Conservation (phyloP, 1,140 invertebrate species). For the Rhagoletis pomonella region DNA sequence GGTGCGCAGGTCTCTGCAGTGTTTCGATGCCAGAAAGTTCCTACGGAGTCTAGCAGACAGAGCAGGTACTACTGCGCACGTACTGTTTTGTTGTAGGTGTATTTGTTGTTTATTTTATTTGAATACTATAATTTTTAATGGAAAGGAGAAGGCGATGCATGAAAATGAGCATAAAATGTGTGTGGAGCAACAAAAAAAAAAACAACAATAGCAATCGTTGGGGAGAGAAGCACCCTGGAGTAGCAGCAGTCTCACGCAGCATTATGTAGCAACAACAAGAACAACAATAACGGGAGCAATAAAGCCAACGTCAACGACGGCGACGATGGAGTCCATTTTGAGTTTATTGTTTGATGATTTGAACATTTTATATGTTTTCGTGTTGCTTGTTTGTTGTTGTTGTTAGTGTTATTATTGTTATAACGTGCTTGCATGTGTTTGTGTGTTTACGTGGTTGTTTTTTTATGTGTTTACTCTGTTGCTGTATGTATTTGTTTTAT, state of each 20-base stretch:
- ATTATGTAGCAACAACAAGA: constrained; percentile 62
- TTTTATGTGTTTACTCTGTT: no score
- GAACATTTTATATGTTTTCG: constrained; percentile 71
- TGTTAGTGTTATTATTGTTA: constrained; percentile 10
- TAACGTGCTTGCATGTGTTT: no score
- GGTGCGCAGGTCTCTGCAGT: constrained; percentile 16
- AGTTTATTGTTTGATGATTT: constrained; percentile 75
- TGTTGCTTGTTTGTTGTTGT: constrained; percentile 52
- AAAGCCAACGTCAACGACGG: not conserved
- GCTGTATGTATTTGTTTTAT: no score
- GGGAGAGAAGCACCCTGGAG: not conserved
- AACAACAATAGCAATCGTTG: not conserved
- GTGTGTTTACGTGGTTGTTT: no score
- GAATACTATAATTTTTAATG: constrained; percentile 15
- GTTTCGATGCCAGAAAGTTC: constrained; percentile 9
- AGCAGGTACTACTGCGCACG: constrained; percentile 18
- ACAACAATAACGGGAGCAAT: constrained; percentile 60
- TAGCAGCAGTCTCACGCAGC: constrained; percentile 54
- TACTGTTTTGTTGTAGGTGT: not conserved
- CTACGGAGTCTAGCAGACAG: not conserved
- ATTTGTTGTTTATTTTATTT: constrained; percentile 11
- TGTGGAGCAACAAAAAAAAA: constrained; percentile 64
- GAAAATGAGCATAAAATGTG: constrained; percentile 68
- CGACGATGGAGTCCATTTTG: constrained; percentile 74
- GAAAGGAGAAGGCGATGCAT: constrained; percentile 54